Evolutionary conservation across 2,888 invertebrate species (phyloP).

Genomic region (Oligia fasciuncula): DNA sequence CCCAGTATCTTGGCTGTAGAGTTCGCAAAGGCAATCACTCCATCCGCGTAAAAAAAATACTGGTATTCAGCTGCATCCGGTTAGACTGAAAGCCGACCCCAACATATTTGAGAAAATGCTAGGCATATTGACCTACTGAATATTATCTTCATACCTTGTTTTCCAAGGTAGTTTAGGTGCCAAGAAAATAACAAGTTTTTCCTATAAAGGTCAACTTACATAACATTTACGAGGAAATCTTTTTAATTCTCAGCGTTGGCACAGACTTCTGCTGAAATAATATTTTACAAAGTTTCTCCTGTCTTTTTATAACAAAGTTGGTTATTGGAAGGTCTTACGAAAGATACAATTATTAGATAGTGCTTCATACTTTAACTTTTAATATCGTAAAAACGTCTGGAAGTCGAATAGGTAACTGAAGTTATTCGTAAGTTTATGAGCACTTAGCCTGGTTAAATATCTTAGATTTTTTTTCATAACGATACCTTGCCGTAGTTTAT

Average conservation of each 20-base stretch:
- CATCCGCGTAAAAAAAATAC: background rate
- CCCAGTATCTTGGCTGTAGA: background rate
- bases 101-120: background rate
- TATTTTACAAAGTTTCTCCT: constrained; percentile 6
- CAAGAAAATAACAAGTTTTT: background rate
- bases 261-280: constrained; percentile 5
- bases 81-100: background rate
- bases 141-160: background rate
- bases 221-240: background rate
- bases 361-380: constrained; percentile 3
- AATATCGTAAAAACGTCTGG: constrained; percentile 8
- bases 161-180: background rate
- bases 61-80: background rate
- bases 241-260: background rate
- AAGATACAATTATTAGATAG: constrained; percentile 26
- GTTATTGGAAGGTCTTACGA: constrained; percentile 5
- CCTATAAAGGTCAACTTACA: background rate
- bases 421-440: background rate
- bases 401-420: background rate
- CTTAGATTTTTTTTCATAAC: background rate
- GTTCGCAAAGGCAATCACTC: background rate
- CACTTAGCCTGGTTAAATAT: background rate
- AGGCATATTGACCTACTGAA: background rate
- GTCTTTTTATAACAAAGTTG: constrained; percentile 10
- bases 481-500: background rate